Base-by-base conservation (phyloP, 2,888 invertebrate genomes). In the Oxystoma pomonae region DNA sequence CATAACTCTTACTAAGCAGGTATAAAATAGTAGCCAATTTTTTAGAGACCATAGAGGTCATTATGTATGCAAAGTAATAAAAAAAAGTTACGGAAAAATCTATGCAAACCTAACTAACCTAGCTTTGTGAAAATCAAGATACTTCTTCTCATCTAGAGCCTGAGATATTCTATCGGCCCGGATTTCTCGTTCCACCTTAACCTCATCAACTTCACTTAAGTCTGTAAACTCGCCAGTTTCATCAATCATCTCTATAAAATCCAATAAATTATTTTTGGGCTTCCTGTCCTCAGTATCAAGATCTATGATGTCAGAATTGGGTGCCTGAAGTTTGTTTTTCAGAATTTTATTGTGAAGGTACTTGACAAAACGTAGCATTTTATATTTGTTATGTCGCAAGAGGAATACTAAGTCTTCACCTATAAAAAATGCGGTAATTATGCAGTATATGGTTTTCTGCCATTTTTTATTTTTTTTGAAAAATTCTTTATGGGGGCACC, bases 61-160 rank as follows among this genome's bases (percentile, higher is more conserved):
- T n/a, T n/a, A n/a, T n/a, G n/a, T n/a, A n/a, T n/a, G n/a, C n/a
- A n/a, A n/a, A n/a, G n/a, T n/a, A n/a, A n/a, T n/a, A n/a, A n/a
- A n/a, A n/a, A n/a, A n/a, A n/a, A n/a, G n/a, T n/a, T n/a, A n/a
- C n/a, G n/a, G n/a, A n/a, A n/a, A n/a, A n/a, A n/a, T n/a, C n/a
- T n/a, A n/a, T n/a, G n/a, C n/a, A n/a, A n/a, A n/a, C n/a, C n/a
- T n/a, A n/a, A n/a, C 7, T 52, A 55, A 58, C 66, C 67, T 58
- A 0, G 94, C 92, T 79, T 90, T 90, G 72, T 88, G 87, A 72
- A 89, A 94, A 63, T 91, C 90, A 64, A 90, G 80, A 77, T 95
- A 95, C 74, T 85, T 88, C 69, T 79, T 82, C 21, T 80, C 83
- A 68, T 81, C 85, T 57, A 82, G 73, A 58, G 83, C 84, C 68